Conservation (phyloP, 2,888 invertebrate genomes). For the Microplitis manilae region DNA sequence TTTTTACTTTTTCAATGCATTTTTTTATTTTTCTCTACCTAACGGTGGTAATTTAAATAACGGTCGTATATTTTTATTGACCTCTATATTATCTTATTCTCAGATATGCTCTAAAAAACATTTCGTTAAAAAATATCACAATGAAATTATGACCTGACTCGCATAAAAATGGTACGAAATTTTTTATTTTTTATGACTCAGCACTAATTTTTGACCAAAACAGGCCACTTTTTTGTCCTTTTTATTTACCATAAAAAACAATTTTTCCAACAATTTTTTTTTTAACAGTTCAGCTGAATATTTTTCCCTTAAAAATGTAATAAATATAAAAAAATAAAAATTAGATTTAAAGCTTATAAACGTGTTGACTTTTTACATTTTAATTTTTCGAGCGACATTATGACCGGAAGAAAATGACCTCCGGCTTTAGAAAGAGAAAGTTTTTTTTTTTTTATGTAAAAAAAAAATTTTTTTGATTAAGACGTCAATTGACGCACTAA, state of each 20-base stretch:
- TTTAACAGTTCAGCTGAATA: background rate
- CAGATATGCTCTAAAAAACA: background rate
- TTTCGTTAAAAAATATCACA: background rate
- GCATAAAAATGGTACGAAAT: background rate
- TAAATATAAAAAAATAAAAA: background rate
- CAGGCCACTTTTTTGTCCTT: conserved; percentile 61
- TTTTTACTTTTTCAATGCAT: conserved; percentile 43
- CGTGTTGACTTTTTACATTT: background rate
- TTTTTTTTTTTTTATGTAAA: background rate
- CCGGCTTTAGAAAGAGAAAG: background rate
- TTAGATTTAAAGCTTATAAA: conserved; percentile 5
- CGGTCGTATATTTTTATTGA: conserved; percentile 67
- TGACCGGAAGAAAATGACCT: background rate
- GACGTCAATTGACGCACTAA: background rate
- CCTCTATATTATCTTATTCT: conserved; percentile 45
- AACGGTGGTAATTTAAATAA: conserved; percentile 67
- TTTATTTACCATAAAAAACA: conserved; percentile 5
- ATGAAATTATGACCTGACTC: background rate
- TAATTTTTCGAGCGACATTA: background rate
- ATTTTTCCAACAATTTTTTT: background rate
- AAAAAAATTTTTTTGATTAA: background rate
- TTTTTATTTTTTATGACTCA: conserved; percentile 6
- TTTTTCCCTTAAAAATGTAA: background rate
- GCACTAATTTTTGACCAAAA: conserved; percentile 68
- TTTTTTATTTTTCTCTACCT: conserved; percentile 39